Evolutionary conservation across 1,140 invertebrate species (phyloP), one percentile per base, ranked within the genome.

Genomic region (Melanaphis sacchari): DNA sequence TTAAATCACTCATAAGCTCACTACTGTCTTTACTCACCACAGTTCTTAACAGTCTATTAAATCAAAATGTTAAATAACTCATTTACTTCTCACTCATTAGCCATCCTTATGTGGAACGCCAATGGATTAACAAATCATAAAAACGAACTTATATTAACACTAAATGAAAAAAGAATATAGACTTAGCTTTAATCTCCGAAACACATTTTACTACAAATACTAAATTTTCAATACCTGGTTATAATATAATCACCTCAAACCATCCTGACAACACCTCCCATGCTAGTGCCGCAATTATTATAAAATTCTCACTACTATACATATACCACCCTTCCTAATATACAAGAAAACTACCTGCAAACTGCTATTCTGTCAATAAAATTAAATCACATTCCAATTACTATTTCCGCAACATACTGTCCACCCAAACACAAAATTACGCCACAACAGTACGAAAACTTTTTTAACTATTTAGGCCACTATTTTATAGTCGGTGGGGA

Each of bases 101-200:
- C 36, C 89, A 90, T 90, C 89, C 89, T 90, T 38, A 46, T 93
- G 21, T 94, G 94, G 93, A 94, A 94, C 90, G 89, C 94, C 36
- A 94, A 94, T 54, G 94, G 94, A 6, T 46, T 94, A 88, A 36
- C 41, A 5, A 94, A 94, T 49, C 94, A 94, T 36, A 93, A n/a
- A 22, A 38, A 94, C 31, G 94, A 94, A 94, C 46, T 94, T 43
- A 93, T 93, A 84, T 82, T 91, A 43, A 94, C 94, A 40, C 84
- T 94, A 90, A 49, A 94, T 43, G 54, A 66, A n/a, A 82, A 82
- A 94, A 52, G 90, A 92, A 94, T 94, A 24, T 94, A 24, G 94
- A 94, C 36, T 93, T 94, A 31, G 54, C 43, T 46, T 46, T 46
- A 46, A 46, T 46, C 43, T 46, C 43, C 43, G 43, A 46, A 46